These are phyloP conservation scores for Odontamblyopus rebecca DNA, from an alignment of 2,797 vertebrate genomes.

Conservation along the genomic window DNA sequence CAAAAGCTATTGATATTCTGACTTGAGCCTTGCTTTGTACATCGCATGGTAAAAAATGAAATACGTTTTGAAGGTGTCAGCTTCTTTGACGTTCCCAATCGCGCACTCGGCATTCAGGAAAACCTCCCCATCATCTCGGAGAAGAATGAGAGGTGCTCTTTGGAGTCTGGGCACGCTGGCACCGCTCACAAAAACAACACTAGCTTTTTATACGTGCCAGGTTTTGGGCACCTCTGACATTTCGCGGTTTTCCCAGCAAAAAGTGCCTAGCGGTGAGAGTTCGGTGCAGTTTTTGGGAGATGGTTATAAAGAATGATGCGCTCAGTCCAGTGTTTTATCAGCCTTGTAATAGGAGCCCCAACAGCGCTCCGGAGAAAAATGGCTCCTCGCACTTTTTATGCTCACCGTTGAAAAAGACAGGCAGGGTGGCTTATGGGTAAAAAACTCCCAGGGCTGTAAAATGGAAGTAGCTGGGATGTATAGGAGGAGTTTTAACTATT, in stretches of 20 bases:
- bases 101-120: constrained; percentile 49
- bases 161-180: constrained; percentile 63
- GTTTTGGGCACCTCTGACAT: constrained; percentile 4
- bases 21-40: constrained; percentile 42
- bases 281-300: constrained; percentile 22
- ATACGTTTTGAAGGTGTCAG: constrained; percentile 38
- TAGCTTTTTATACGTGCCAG: constrained; percentile 52
- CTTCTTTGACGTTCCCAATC: constrained; percentile 39
- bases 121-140: constrained; percentile 46
- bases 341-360: constrained; percentile 8
- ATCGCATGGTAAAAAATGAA: constrained; percentile 39
- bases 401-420: neutral
- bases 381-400: constrained; percentile 2
- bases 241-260: constrained; percentile 53
- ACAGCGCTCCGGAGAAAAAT: constrained; percentile 9
- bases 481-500: neutral
- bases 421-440: constrained; percentile 4
- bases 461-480: neutral
- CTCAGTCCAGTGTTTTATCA: constrained; percentile 15
- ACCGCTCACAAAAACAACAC: constrained; percentile 50
- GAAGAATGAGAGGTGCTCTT: constrained; percentile 59
- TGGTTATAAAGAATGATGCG: constrained; percentile 20
- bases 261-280: constrained; percentile 20
- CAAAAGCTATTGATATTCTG: neutral
- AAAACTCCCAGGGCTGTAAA: neutral